phyloP scores from a whole-genome alignment of 2,888 invertebrate species.

The Drosophila longiperda region DNA sequence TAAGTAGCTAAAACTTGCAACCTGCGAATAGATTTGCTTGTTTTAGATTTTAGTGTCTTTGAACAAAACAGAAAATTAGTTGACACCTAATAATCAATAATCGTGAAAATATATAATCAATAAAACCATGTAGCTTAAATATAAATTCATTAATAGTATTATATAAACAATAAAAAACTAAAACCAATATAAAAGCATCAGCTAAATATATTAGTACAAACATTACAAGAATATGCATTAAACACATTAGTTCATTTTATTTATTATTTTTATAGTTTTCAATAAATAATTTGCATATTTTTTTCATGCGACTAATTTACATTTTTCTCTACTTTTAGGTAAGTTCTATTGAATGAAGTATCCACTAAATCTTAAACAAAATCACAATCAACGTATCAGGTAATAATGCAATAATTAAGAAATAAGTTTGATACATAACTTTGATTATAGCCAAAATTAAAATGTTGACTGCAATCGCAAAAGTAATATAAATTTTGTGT shows the following conservation, averaged over 20 bases:
- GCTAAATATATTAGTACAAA: constrained; percentile 36
- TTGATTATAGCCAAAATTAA: background rate
- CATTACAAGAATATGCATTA: constrained; percentile 52
- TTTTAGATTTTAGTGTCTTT: constrained; percentile 32
- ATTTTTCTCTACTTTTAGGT: constrained; percentile 64
- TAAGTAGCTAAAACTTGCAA: constrained; percentile 37
- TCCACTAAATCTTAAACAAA: background rate
- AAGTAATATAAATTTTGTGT: constrained; percentile 10
- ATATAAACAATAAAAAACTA: constrained; percentile 2
- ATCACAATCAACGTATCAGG: constrained; percentile 46
- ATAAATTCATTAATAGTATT: constrained; percentile 1
- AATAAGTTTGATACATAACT: background rate
- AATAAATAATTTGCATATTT: background rate
- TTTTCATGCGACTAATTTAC: constrained; percentile 26
- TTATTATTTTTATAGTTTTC: constrained; percentile 5
- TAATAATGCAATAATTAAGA: constrained; percentile 28
- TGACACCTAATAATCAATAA: constrained; percentile 1
- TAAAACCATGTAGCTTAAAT: constrained; percentile 9
- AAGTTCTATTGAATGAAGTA: constrained; percentile 41
- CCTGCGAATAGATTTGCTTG: constrained; percentile 32
- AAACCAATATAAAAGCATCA: constrained; percentile 30
- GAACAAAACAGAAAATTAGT: constrained; percentile 3
- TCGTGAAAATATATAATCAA: constrained; percentile 6
- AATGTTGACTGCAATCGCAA: background rate
- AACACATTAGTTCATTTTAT: constrained; percentile 21